Evolutionary conservation across 2,797 vertebrate genomes (phyloP), one percentile per base, ranked within the genome.

Genomic region (Periophthalmus magnuspinnatus): DNA sequence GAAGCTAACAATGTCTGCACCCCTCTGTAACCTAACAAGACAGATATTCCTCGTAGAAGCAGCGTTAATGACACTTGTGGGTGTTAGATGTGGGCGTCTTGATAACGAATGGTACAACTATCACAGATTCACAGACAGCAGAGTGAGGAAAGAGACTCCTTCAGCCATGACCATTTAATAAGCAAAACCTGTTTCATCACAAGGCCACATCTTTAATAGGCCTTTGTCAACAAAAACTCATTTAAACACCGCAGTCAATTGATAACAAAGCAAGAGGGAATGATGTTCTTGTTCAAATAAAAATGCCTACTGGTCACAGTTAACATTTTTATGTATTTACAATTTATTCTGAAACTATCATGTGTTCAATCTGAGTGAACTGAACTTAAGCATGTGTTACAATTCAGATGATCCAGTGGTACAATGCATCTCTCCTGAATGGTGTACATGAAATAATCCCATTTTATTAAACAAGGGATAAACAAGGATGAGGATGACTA

Each of bases 61-160:
- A 60, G 69, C 65, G 63, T 74, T 68, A 71, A 77, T 81, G 76
- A 78, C 85, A 75, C 66, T 70, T 8, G 54, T n/a, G 82, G 68
- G 76, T 28, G 41, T 75, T 69, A 77, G 78, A 86, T 75, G 79
- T 69, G 83, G 50, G 76, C 82, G 86, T 90, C 84, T 77, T 68
- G 75, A 81, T 89, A 86, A 89, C 82, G 80, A 89, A 86, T 69
- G 68, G 74, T 45, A 78, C 63, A 72, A 85, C 72, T 82, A 82
- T 87, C 79, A 70, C 72, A 79, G 81, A 63, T 79, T 84, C 78
- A 78, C 81, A 83, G 77, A 68, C 41, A 17, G 69, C 64, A 17
- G 69, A 81, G 73, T n/a, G 77, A 77, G 73, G 78, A 78, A 60
- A 33, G 63, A 68, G 79, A 80, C 71, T 79, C 66, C 65, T 24